These are phyloP conservation scores for Amniataba percoides DNA, from an alignment of 2,797 vertebrate species.

Conservation along the genomic window DNA sequence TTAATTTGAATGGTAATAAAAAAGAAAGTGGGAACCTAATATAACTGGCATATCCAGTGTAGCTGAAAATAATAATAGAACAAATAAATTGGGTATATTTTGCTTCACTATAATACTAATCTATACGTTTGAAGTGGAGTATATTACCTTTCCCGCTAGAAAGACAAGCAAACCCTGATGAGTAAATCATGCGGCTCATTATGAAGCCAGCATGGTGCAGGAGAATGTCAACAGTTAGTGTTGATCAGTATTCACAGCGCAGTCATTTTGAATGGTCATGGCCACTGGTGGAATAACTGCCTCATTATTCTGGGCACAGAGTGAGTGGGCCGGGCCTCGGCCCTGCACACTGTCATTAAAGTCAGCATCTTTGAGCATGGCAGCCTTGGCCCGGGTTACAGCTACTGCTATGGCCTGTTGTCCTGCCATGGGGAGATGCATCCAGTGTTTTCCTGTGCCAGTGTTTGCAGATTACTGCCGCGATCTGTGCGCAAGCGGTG, in stretches of 20 bases:
- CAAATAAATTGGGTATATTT: neutral
- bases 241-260: slow-evolving; percentile 73
- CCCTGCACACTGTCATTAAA: slow-evolving; percentile 58
- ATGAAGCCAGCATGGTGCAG: slow-evolving; percentile 58
- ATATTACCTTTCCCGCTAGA: slow-evolving; percentile 30
- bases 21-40: neutral
- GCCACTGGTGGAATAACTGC: slow-evolving; percentile 66
- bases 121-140: slow-evolving; percentile 28
- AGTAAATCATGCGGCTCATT: slow-evolving; percentile 71
- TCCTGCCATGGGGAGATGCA: slow-evolving; percentile 44
- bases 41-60: neutral
- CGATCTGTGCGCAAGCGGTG: slow-evolving; percentile 59
- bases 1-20: no score
- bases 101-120: neutral
- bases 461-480: slow-evolving; percentile 62
- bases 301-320: slow-evolving; percentile 76
- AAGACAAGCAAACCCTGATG: slow-evolving; percentile 63
- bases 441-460: slow-evolving; percentile 41
- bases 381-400: slow-evolving; percentile 44
- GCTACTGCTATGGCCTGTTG: slow-evolving; percentile 38
- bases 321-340: slow-evolving; percentile 56
- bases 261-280: slow-evolving; percentile 59
- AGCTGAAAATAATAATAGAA: neutral
- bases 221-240: slow-evolving; percentile 71
- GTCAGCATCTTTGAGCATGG: slow-evolving; percentile 62